Conservation (phyloP, 2,797 vertebrate genomes). For the Schizothorax lantsangensis region DNA sequence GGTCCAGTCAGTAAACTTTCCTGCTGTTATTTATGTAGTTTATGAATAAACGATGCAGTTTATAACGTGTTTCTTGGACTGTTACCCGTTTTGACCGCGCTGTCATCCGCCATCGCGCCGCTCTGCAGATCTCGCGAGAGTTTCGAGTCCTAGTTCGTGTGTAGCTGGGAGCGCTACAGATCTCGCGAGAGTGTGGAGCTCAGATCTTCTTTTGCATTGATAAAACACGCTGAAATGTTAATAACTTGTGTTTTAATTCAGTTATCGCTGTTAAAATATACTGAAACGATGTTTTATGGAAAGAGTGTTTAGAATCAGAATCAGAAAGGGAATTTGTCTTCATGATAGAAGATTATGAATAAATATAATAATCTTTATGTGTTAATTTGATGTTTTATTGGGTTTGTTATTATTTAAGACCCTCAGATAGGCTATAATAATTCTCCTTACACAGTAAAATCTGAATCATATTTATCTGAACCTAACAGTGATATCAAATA, state of each 20-base stretch:
- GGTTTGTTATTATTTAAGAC: background rate
- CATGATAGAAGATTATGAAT: background rate
- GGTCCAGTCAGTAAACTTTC: background rate
- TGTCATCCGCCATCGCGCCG: constrained; percentile 86
- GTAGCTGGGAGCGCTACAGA: background rate
- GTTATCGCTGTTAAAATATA: background rate
- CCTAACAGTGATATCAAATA: background rate
- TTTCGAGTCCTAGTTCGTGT: background rate
- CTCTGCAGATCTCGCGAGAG: constrained; percentile 67
- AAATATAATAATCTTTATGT: background rate
- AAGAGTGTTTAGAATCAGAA: no score
- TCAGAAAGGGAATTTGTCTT: background rate
- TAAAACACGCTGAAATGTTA: background rate
- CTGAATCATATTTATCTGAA: background rate
- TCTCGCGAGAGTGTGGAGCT: background rate
- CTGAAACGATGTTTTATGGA: background rate
- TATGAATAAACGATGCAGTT: background rate
- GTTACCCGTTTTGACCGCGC: constrained; percentile 87
- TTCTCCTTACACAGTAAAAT: background rate
- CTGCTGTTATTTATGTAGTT: no score
- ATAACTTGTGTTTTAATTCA: background rate
- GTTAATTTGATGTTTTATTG: background rate
- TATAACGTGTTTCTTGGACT: background rate
- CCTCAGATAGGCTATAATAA: background rate
- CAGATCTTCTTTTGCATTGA: background rate